Evolutionary conservation across 2,113 vertebrate genomes (phyloP).

Genomic region (Onychostoma macrolepis): DNA sequence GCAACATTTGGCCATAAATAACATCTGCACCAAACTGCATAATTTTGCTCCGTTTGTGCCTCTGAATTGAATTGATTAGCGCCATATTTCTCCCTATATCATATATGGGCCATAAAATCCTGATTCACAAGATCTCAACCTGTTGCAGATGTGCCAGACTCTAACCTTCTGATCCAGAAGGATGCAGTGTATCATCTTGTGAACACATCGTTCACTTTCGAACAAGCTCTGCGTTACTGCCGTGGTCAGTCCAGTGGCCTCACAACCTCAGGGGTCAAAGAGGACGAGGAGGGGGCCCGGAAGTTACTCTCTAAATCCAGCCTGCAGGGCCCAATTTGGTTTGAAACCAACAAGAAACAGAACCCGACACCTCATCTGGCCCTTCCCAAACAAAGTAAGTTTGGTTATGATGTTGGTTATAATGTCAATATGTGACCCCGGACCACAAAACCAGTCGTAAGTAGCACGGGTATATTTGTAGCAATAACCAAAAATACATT

Average conservation of each 20-base stretch:
- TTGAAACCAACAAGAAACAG: conserved; percentile 58
- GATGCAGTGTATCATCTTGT: conserved; percentile 75
- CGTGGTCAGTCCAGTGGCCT: conserved; percentile 78
- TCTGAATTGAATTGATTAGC: not conserved
- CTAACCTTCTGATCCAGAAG: conserved; percentile 64
- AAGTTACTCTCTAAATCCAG: conserved; percentile 65
- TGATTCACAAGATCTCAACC: not conserved
- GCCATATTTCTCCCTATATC: not conserved
- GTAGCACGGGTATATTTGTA: too few relatives aligned
- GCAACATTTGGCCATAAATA: not conserved
- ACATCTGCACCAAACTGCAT: not conserved
- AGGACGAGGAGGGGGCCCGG: conserved; percentile 46
- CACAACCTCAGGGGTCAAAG: conserved; percentile 49
- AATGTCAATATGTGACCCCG: too few relatives aligned
- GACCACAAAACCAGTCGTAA: too few relatives aligned
- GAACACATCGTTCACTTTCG: conserved; percentile 75
- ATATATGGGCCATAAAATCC: not conserved
- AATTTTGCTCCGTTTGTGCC: not conserved
- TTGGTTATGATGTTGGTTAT: not conserved
- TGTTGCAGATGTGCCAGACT: conserved; percentile 13
- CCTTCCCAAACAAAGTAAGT: conserved; percentile 69
- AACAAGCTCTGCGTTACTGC: conserved; percentile 79
- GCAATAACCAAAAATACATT: too few relatives aligned
- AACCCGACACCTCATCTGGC: conserved; percentile 30
- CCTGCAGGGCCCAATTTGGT: conserved; percentile 74